Percentiles rank a stretch among this genome's conserved stretches.
phyloP scores from a whole-genome alignment of 2,888 invertebrate species.

The Leucophenga montana region DNA sequence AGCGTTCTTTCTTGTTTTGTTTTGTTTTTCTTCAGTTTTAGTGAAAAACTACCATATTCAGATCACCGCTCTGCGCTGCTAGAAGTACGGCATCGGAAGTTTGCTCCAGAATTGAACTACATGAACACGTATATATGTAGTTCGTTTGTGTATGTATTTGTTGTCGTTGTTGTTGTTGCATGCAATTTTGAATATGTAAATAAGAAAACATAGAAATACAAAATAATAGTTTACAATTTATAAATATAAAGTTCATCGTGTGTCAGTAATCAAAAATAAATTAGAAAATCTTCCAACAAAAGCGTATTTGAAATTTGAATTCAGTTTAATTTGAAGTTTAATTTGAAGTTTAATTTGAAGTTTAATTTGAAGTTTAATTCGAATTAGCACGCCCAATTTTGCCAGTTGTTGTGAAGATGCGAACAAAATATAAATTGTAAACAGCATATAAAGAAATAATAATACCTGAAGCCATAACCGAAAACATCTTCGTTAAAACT shows the following conservation, averaged over 20 bases:
- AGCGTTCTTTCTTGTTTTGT: neutral
- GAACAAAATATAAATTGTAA: slow-evolving; percentile 21
- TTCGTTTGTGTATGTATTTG: slow-evolving; percentile 36
- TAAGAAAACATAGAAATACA: slow-evolving; percentile 37
- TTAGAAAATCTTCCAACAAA: neutral
- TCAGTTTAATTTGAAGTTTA: too few relatives aligned
- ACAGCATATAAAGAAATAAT: slow-evolving; percentile 38
- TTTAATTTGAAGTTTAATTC: too few relatives aligned
- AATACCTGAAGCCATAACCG: slow-evolving; percentile 74
- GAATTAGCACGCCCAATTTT: neutral
- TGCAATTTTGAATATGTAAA: slow-evolving; percentile 31
- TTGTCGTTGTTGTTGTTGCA: slow-evolving; percentile 4
- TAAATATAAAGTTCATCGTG: neutral
- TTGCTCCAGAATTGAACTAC: slow-evolving; percentile 85
- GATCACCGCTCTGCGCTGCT: slow-evolving; percentile 88
- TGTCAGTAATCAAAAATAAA: neutral
- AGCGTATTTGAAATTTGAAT: too few relatives aligned
- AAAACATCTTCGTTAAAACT: slow-evolving; percentile 85
- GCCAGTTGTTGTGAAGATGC: neutral
- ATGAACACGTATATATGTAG: slow-evolving; percentile 30
- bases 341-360: too few relatives aligned
- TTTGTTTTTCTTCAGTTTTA: neutral
- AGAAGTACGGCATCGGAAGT: slow-evolving; percentile 86
- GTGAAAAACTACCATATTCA: slow-evolving; percentile 78
- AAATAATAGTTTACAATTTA: neutral